A percentile compares a stretch with the other conserved stretches of the same genome.
These are phyloP conservation scores for Pantherophis guttatus DNA, from an alignment of 2,113 vertebrate species.

Conservation along the genomic window DNA sequence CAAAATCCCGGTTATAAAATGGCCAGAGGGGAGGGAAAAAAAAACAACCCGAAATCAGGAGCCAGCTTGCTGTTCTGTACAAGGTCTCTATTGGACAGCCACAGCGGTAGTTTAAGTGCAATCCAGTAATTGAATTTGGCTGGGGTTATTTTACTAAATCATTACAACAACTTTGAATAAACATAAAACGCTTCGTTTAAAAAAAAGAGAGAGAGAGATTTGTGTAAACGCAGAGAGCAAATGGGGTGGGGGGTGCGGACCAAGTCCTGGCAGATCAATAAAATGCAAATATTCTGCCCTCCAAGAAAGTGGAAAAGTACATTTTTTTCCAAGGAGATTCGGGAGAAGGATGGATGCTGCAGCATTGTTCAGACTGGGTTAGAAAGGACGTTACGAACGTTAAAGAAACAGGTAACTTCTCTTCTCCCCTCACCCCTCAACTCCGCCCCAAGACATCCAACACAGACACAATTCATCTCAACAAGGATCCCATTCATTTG, in stretches of 20 bases:
- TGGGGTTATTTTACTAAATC: neutral
- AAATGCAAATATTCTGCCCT: neutral
- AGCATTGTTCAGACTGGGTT: neutral
- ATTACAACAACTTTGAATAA: neutral
- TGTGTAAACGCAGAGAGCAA: neutral
- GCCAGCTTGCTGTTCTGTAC: neutral
- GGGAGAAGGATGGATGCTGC: neutral
- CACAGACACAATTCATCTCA: neutral
- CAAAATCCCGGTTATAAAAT: neutral
- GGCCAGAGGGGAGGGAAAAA: rapidly evolving
- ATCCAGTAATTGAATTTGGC: neutral
- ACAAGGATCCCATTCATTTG: neutral
- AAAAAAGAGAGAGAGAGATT: neutral
- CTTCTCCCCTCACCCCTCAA: neutral
- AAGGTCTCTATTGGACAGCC: neutral
- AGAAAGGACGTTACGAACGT: neutral
- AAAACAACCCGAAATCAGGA: neutral
- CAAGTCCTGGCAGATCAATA: neutral
- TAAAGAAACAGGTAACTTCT: neutral
- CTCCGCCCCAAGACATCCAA: neutral
- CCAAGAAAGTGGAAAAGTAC: neutral
- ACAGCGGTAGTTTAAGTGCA: neutral
- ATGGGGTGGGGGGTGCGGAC: too few species aligned
- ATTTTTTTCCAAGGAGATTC: neutral
- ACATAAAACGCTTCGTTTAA: neutral